Evolutionary conservation across 1,140 invertebrate genomes (phyloP).

Genomic region (Apis mellifera): Amel_HAv3.1 CM009932.2:15702501-15703000

Average conservation of each 20-base stretch:
- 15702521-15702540: conserved; percentile 45
- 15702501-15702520: conserved; percentile 91
- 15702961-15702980: conserved; percentile 80
- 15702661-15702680: background rate
- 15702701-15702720: background rate
- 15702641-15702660: no score
- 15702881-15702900: conserved; percentile 96
- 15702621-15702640: no score
- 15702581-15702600: background rate
- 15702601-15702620: no score
- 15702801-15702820: conserved; percentile 91
- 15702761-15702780: conserved; percentile 89
- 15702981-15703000: background rate
- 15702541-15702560: conserved; percentile 9
- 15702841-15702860: conserved; percentile 92
- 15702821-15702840: conserved; percentile 92
- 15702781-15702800: conserved; percentile 90
- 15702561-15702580: background rate
- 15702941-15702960: conserved; percentile 93
- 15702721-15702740: conserved; percentile 39
- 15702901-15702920: conserved; percentile 95
- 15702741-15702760: conserved; percentile 85
- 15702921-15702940: conserved; percentile 97
- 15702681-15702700: conserved; percentile 37
- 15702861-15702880: conserved; percentile 94